phyloP scores from a whole-genome alignment of 2,888 invertebrate species.

The Habroteleia sp. region DNA sequence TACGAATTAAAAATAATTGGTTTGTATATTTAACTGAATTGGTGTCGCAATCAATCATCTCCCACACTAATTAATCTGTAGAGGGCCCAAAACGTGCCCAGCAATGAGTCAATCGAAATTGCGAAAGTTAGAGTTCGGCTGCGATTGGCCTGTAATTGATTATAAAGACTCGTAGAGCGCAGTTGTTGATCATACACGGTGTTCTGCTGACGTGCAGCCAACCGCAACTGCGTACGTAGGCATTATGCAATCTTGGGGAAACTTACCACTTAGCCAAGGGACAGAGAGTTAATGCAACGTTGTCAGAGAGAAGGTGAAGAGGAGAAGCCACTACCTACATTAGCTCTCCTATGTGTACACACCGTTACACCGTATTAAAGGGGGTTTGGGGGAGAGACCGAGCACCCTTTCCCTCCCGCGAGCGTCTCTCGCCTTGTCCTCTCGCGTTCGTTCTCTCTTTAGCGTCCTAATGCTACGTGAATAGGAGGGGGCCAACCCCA shows the following conservation, averaged over 20 bases:
- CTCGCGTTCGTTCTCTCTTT: slow-evolving; percentile 16
- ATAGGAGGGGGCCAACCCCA: slow-evolving; percentile 20
- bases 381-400: background rate
- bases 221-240: slow-evolving; percentile 70
- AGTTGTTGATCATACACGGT: slow-evolving; percentile 58
- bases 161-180: slow-evolving; percentile 39
- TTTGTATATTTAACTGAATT: too few species aligned
- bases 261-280: slow-evolving; percentile 78
- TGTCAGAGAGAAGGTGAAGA: slow-evolving; percentile 69
- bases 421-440: slow-evolving; percentile 1
- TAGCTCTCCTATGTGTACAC: slow-evolving; percentile 18
- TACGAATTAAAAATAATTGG: too few species aligned
- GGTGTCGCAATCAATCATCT: too few species aligned
- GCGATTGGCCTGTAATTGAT: slow-evolving; percentile 49
- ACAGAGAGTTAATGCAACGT: slow-evolving; percentile 77
- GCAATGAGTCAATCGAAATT: slow-evolving; percentile 16
- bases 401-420: slow-evolving; percentile 7
- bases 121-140: slow-evolving; percentile 28
- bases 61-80: too few species aligned
- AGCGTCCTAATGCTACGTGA: slow-evolving; percentile 7
- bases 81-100: background rate
- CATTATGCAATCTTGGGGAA: slow-evolving; percentile 79
- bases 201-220: slow-evolving; percentile 56
- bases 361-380: slow-evolving; percentile 1
- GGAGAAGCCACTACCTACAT: slow-evolving; percentile 52